Evolutionary conservation across 2,797 vertebrate genomes (phyloP), one percentile per base, ranked within the genome.

Genomic region (Pseudomugil gertrudae): DNA sequence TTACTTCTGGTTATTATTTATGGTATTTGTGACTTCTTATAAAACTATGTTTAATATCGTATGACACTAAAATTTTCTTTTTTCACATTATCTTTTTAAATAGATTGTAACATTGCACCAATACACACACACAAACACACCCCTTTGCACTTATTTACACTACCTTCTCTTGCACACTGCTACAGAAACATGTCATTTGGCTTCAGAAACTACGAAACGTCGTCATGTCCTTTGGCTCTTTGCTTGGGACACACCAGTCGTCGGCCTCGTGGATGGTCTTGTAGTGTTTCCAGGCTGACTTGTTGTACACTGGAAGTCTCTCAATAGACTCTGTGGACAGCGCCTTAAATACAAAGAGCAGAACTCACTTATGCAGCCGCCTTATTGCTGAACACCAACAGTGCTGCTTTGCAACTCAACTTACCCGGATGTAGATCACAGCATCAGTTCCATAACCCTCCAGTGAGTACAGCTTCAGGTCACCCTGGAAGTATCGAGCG

Each of bases 201-300:
- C 13, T 52, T 88, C 96, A 98, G 88, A 87, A 94, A 77, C 96
- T 97, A 63, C 96, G 96, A 86, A 95, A 99, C 0, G 96, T 98
- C 0, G 96, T 98, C 97, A 99, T 95, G 92, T 98, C 97, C 80
- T 98, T 99, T 3, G 98, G 97, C 80, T 99, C 97, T 59, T 96
- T 97, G 91, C 97, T 99, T 19, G 98, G 98, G 52, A 98, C 91
- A 0, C 98, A 99, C 98, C 98, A 99, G 74, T 99, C 98, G 9
- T 99, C 98, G 0, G 97, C 96, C 87, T 97, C 97, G 0, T 98
- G 97, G 71, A 95, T 96, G 33, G 92, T 94, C 84, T 96, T 98
- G 85, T 99, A 99, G 84, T 99, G 97, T 87, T 96, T 98, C 97
- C 97, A 98, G 19, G 93, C 97, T 0, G 98, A 96, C 92, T 96